phyloP scores from a whole-genome alignment of 2,888 invertebrate species.

The Diarsia mendica region DNA sequence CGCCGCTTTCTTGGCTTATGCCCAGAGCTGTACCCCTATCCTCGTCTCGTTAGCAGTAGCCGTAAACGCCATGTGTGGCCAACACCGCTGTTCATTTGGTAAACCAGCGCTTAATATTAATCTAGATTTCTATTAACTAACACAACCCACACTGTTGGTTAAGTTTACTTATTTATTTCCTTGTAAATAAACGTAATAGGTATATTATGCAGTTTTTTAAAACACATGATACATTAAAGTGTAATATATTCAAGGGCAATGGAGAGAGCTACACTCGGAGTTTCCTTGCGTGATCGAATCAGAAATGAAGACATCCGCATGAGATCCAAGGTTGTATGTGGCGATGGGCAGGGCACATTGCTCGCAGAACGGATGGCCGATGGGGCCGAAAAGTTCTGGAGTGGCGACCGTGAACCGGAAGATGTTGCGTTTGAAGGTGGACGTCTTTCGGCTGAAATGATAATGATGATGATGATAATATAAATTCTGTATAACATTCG shows the following conservation, averaged over 20 bases:
- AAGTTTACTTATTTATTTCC: background rate
- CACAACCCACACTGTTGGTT: background rate
- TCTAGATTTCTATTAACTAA: slow-evolving; percentile 45
- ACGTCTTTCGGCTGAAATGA: too few relatives aligned
- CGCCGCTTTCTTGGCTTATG: slow-evolving; percentile 44
- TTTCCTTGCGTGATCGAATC: too few relatives aligned
- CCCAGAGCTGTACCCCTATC: slow-evolving; percentile 38
- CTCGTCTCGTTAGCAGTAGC: slow-evolving; percentile 52
- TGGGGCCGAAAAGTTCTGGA: too few relatives aligned
- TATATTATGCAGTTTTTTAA: background rate
- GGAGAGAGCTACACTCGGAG: too few relatives aligned
- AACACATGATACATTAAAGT: background rate
- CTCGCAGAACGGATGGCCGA: too few relatives aligned
- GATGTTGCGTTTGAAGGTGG: too few relatives aligned
- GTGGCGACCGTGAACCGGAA: too few relatives aligned
- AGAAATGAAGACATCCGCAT: too few relatives aligned
- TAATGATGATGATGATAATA: too few relatives aligned
- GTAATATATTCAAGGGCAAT: too few relatives aligned
- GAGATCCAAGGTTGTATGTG: too few relatives aligned
- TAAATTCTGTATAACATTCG: background rate
- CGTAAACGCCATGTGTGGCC: slow-evolving; percentile 59
- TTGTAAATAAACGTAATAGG: background rate
- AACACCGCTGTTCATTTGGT: slow-evolving; percentile 51
- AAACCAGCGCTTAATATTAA: slow-evolving; percentile 53
- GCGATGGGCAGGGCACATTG: too few relatives aligned